Base-by-base conservation (phyloP, 2,797 vertebrate genomes). In the Pogoniulus pusillus region DNA sequence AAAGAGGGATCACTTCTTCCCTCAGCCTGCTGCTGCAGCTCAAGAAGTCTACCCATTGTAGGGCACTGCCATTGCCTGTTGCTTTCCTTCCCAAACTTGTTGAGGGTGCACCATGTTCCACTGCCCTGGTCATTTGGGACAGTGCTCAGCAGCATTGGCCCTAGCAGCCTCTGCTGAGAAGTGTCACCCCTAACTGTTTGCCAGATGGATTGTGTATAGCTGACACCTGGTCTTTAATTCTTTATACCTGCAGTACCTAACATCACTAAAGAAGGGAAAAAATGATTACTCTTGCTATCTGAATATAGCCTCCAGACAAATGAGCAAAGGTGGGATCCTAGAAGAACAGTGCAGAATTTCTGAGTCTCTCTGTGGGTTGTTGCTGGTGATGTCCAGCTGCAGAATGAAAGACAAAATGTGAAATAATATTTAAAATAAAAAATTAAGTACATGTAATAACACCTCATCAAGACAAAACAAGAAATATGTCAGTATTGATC, bases 31-130 rank as follows among this genome's bases (percentile, higher is more conserved):
- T 4, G 1, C 11, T 12, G 15, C 15, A 49, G 23, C 24, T 27
- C 15, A 72, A 39, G 23, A 34, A 43, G 7, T 4, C 37, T 60
- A 35, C n/a, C 35, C 1, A 1, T 10, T 8, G 16, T 0, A 0
- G 17, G 29, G 29, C 13, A 23, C 9, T 30, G 35, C 6, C 1
- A 0, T 2, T 0, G 0, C 12, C 5, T 3, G 0, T 6, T 69
- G 35, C 23, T 69, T 37, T 12, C 14, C 5, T 64, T 12, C 16
- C 24, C 5, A n/a, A 6, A 12, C 7, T 12, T 57, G 22, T 54
- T 35, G 24, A 57, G 30, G 11, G 6, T 30, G 9, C 12, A 4
- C 7, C 29, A 8, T 5, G 2, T 39, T 17, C 30, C 13, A 9
- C 45, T 41, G 17, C 16, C 41, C 20, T 23, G 19, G 17, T 12